phyloP scores from a whole-genome alignment of 2,888 invertebrate species.

The Philonicus albiceps region DNA sequence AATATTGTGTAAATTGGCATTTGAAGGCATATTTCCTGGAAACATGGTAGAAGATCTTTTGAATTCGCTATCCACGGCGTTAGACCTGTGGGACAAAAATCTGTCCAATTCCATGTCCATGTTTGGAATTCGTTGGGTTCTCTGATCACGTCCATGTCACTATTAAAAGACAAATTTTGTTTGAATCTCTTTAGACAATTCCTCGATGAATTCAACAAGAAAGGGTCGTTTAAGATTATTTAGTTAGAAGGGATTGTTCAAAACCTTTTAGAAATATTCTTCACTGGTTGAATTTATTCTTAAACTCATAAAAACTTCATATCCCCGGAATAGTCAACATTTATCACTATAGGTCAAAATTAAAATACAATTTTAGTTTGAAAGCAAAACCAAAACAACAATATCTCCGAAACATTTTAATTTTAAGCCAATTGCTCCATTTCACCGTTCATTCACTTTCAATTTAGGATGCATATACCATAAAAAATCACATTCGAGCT shows the following conservation, averaged over 20 bases:
- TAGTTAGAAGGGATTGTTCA: no score
- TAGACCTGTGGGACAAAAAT: constrained; percentile 77
- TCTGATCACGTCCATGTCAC: background rate
- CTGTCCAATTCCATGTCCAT: constrained; percentile 73
- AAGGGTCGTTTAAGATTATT: no score
- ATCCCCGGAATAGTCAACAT: background rate
- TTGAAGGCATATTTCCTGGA: constrained; percentile 82
- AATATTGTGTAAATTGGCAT: constrained; percentile 78
- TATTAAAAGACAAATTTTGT: background rate
- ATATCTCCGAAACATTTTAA: background rate
- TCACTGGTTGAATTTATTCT: no score
- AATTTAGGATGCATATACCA: background rate
- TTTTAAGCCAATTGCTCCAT: background rate
- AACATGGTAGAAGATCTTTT: constrained; percentile 84
- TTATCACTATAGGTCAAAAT: background rate
- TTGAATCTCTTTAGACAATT: background rate
- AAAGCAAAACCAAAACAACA: background rate
- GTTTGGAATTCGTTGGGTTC: background rate
- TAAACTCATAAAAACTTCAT: background rate
- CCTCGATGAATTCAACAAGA: background rate
- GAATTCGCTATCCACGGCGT: constrained; percentile 73
- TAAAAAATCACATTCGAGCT: background rate
- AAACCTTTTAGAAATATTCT: no score
- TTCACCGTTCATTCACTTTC: no score
- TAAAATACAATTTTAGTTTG: background rate